A percentile compares a stretch with the other conserved stretches of the same genome.
Conservation (phyloP, 2,113 vertebrate species). For the Micronycteris hirsuta region DNA sequence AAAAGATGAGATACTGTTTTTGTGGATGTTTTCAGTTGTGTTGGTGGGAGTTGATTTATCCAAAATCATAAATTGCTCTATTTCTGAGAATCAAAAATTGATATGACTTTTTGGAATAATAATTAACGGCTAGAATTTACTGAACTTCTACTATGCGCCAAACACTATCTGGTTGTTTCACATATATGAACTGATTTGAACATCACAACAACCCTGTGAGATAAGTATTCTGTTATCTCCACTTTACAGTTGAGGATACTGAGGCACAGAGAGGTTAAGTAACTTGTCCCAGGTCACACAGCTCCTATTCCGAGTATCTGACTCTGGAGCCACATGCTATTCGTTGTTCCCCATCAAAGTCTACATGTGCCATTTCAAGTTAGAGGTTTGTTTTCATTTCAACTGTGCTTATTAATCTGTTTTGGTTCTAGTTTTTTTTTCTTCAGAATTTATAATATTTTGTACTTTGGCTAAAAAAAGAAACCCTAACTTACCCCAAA, state of each 20-base stretch:
- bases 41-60: conserved; percentile 8
- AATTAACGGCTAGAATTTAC: not conserved
- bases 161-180: not conserved
- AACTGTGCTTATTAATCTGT: not conserved
- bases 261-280: not conserved
- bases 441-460: conserved; percentile 4
- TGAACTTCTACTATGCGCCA: not conserved
- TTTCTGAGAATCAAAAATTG: not conserved
- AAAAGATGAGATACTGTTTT: not conserved
- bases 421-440: not conserved
- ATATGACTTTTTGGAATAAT: not conserved
- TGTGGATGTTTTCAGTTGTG: not conserved
- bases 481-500: not conserved
- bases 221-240: not conserved
- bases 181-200: not conserved
- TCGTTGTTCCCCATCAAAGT: not conserved
- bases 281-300: not conserved
- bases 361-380: not conserved
- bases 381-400: not conserved
- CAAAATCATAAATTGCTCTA: not conserved
- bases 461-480: not conserved
- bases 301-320: not conserved
- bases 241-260: not conserved
- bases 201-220: not conserved
- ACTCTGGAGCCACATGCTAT: not conserved